Conservation (phyloP, 2,797 vertebrate species). For the Propithecus perrieri region DNA sequence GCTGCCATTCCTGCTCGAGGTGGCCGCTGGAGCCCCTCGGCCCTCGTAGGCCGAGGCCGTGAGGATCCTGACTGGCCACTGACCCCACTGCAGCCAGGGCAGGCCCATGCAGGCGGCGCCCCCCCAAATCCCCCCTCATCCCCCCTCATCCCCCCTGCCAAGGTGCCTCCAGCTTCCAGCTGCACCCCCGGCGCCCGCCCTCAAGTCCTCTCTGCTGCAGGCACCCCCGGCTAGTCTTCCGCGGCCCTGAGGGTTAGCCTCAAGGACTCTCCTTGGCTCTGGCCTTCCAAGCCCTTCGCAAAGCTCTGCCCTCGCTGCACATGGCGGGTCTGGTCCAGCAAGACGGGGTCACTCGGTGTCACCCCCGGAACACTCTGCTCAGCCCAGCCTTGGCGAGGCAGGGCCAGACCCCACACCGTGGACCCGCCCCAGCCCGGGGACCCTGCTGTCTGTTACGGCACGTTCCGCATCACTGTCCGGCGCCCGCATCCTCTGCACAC, state of each 20-base stretch:
- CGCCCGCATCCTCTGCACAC: background rate
- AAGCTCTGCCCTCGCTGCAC: background rate
- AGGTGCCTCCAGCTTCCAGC: background rate
- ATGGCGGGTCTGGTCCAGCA: background rate
- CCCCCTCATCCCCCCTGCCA: too few relatives aligned
- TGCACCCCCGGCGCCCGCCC: background rate
- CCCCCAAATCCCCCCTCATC: accelerated
- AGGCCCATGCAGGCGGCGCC: background rate
- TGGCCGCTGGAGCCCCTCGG: background rate
- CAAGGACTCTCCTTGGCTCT: background rate
- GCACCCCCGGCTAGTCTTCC: background rate
- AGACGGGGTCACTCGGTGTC: accelerated
- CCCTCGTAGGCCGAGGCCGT: background rate
- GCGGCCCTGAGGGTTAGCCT: accelerated
- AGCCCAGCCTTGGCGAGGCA: background rate
- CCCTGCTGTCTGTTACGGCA: background rate
- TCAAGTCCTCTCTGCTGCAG: background rate
- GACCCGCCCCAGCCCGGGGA: background rate
- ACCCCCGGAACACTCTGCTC: accelerated
- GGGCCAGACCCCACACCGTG: accelerated
- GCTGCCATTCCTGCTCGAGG: background rate
- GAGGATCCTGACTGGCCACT: background rate
- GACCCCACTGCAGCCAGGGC: background rate
- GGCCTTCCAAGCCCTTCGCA: background rate
- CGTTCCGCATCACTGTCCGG: too few relatives aligned